Conservation (phyloP, 2,113 vertebrate species). For the Sorex fumeus region DNA sequence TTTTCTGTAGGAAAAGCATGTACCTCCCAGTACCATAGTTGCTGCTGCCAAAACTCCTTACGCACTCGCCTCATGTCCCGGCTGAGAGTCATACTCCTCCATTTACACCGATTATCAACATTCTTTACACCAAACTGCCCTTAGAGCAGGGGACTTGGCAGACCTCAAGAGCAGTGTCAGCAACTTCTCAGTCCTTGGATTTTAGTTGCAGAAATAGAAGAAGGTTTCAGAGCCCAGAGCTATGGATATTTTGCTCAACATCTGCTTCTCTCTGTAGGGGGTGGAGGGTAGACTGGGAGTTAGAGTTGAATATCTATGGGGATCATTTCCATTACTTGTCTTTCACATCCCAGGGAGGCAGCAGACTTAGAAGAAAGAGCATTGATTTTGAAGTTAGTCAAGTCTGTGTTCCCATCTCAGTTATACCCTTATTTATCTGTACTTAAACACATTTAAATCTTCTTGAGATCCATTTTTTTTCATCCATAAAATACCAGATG, state of each 20-base stretch:
- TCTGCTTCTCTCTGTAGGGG: constrained; percentile 71
- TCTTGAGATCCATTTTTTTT: background rate
- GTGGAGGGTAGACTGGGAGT: background rate
- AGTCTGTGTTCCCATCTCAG: constrained; percentile 12
- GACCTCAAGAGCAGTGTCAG: constrained; percentile 53
- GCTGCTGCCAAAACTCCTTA: constrained; percentile 69
- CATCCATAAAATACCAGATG: background rate
- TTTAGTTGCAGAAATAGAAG: constrained; percentile 54
- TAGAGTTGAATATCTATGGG: background rate
- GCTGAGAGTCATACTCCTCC: constrained; percentile 29
- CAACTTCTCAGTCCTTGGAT: constrained; percentile 69
- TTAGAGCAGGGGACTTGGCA: constrained; percentile 54
- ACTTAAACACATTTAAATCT: constrained; percentile 10
- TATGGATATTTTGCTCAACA: constrained; percentile 46
- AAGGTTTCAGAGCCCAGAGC: constrained; percentile 62
- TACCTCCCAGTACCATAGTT: constrained; percentile 18
- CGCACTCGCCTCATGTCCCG: constrained; percentile 37
- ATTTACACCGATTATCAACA: constrained; percentile 63
- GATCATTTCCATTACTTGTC: constrained; percentile 44
- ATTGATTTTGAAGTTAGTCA: background rate
- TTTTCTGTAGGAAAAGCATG: constrained; percentile 50
- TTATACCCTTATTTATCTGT: background rate
- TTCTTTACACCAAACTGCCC: constrained; percentile 63
- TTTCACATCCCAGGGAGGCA: background rate
- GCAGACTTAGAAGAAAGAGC: background rate